Evolutionary conservation across 2,888 invertebrate species (phyloP), one percentile per base, ranked within the genome.

Genomic region (Ypsolopha sequella): DNA sequence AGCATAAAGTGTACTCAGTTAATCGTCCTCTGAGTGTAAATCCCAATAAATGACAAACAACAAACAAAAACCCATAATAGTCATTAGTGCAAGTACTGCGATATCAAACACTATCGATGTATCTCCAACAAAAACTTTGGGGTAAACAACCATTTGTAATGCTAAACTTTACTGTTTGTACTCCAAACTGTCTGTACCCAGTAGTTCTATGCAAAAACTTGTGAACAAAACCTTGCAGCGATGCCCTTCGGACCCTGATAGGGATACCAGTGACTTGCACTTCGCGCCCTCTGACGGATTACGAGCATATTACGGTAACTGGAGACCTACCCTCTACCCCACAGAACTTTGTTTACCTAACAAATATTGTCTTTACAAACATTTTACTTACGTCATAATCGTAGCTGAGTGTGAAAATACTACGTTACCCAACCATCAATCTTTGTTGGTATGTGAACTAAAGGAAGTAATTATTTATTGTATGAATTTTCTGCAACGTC

Each of bases 231-330:
- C 74, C 60, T 43, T 43, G 51, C 8, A 44, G 50, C 33, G 44
- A 51, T 39, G 50, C 11, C 52, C 49, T n/a, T 11, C 13, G 51
- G 35, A 44, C 64, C 56, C 76, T 74, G 81, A 78, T 87, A 87
- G 87, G 77, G 86, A 87, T 86, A 86, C 76, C 74, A 77, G 78
- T 87, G 87, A 87, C 87, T 87, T 87, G 87, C 87, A 77, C 62
- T 78, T 79, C 75, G 66, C 70, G 63, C 81, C 85, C 85, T 52
- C 41, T 62, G 66, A 60, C 57, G 55, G 60, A 60, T 62, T 60
- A 62, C 61, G 61, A 56, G 58, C 62, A 68, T 73, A 79, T 71
- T 74, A 76, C 77, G 77, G 68, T 78, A 78, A 80, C 75, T 76
- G 74, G 8, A 36, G 64, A 68, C 65, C 73, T 64, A 53, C 52